Evolutionary conservation across 2,113 vertebrate species (phyloP).

Genomic region (Grammomys surdaster): DNA sequence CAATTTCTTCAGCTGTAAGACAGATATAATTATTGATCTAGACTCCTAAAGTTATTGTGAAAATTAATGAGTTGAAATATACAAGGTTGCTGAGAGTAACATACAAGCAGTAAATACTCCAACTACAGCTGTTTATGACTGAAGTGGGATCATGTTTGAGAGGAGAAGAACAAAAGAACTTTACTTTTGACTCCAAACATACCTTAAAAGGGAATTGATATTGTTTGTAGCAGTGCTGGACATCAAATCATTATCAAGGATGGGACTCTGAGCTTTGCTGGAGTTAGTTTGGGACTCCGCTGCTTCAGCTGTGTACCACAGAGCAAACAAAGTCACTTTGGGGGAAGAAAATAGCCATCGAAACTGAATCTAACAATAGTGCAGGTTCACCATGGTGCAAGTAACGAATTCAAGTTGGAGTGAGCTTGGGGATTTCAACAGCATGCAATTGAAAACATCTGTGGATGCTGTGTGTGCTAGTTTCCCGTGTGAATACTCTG

Average conservation of each 20-base stretch:
- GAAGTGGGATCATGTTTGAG: neutral
- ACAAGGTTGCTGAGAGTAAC: neutral
- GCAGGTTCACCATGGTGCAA: neutral
- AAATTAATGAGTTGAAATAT: conserved; percentile 3
- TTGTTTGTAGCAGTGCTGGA: neutral
- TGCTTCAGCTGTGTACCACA: neutral
- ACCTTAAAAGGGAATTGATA: neutral
- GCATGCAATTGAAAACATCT: neutral
- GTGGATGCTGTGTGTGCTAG: neutral
- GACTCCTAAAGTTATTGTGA: neutral
- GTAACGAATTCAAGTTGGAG: neutral
- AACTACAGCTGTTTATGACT: neutral
- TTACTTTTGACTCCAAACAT: conserved; percentile 13
- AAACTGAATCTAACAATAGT: neutral
- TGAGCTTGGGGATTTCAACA: conserved; percentile 38
- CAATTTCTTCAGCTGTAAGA: neutral
- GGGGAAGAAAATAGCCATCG: neutral
- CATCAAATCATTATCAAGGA: neutral
- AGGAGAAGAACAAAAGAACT: neutral
- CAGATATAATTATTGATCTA: neutral
- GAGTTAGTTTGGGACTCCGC: neutral
- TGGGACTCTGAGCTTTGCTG: neutral
- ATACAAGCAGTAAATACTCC: neutral
- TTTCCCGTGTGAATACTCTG: conserved; percentile 13
- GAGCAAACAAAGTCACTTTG: neutral